Conservation (phyloP, 2,113 vertebrate species). For the Thryonomys swinderianus region DNA sequence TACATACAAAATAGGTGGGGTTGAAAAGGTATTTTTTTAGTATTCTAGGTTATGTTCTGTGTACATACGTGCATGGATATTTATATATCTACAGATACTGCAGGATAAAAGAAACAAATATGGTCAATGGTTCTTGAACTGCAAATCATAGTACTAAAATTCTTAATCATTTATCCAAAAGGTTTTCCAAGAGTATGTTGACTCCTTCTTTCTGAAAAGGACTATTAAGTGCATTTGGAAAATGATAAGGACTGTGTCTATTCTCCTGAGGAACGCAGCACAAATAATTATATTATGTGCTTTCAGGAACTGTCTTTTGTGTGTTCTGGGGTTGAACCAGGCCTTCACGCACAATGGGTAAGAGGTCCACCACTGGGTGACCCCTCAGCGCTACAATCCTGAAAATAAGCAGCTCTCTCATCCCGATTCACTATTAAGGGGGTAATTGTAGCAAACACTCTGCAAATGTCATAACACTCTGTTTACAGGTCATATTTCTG, state of each 20-base stretch:
- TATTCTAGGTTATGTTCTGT: neutral
- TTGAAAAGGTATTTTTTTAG: neutral
- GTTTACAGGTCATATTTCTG: neutral
- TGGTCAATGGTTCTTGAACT: neutral
- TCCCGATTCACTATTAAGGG: neutral
- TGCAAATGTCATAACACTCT: neutral
- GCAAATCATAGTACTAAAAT: neutral
- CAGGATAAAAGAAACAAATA: slow-evolving; percentile 1
- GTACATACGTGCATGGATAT: neutral
- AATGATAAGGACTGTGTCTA: neutral
- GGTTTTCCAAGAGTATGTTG: neutral
- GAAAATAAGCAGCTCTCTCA: neutral
- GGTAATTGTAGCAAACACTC: neutral
- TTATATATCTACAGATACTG: neutral
- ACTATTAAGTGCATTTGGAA: neutral
- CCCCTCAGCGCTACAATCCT: neutral
- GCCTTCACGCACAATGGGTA: neutral
- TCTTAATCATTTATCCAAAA: neutral
- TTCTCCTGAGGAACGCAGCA: neutral
- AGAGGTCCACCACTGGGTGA: neutral
- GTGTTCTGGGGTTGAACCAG: neutral
- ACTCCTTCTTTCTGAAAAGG: neutral
- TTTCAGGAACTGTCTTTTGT: neutral
- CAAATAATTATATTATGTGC: neutral
- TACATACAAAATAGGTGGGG: neutral